A percentile compares a stretch with the other conserved stretches of the same genome.
Conservation (phyloP, 2,888 invertebrate species). For the Aromia moschata region DNA sequence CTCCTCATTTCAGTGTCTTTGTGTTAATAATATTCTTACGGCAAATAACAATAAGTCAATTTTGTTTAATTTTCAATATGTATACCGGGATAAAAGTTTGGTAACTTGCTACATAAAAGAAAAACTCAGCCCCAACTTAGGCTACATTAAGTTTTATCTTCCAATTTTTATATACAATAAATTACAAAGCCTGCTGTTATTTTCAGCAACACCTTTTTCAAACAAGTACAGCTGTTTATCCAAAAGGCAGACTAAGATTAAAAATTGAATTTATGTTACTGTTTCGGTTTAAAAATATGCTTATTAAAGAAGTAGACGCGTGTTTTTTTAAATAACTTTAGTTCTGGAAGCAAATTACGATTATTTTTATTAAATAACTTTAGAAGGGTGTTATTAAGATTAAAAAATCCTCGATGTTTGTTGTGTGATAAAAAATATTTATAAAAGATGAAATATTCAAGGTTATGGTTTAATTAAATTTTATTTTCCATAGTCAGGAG, state of each 20-base stretch:
- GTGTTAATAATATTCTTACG: too few relatives aligned
- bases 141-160: not conserved
- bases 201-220: not conserved
- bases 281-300: not conserved
- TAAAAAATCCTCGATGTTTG: not conserved
- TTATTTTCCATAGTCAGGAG: too few relatives aligned
- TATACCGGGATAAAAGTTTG: too few relatives aligned
- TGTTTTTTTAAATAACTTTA: slow-evolving; percentile 14
- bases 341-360: not conserved
- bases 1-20: too few relatives aligned
- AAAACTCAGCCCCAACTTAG: too few relatives aligned
- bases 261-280: not conserved
- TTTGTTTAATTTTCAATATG: too few relatives aligned
- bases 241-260: not conserved
- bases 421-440: not conserved
- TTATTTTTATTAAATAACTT: slow-evolving; percentile 13
- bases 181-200: not conserved
- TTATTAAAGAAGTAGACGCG: not conserved
- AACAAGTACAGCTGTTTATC: not conserved
- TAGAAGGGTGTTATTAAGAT: not conserved
- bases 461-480: too few relatives aligned
- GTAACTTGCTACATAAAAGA: too few relatives aligned
- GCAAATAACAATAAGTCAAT: too few relatives aligned
- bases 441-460: not conserved
- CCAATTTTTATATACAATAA: not conserved